Evolutionary conservation across 2,797 vertebrate genomes (phyloP).

Genomic region (Yasuhikotakia modesta): DNA sequence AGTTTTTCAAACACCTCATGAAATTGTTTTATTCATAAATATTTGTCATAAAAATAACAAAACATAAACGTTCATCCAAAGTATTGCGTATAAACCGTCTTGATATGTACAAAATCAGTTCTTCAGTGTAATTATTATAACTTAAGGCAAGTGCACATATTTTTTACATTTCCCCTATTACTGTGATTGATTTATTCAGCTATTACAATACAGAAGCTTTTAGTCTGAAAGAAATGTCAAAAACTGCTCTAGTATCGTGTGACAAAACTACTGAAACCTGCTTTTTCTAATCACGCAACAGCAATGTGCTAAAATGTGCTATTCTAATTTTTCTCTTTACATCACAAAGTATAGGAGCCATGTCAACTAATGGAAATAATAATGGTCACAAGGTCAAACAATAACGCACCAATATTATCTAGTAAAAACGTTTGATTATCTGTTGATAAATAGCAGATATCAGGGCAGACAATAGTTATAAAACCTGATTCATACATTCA

Average conservation of each 20-base stretch:
- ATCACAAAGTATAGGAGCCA: constrained; percentile 73
- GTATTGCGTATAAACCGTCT: constrained; percentile 80
- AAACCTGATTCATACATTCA: constrained; percentile 37
- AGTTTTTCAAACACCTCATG: constrained; percentile 66
- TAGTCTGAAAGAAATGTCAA: constrained; percentile 46
- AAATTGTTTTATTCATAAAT: constrained; percentile 86
- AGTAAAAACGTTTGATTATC: constrained; percentile 13
- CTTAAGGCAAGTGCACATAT: constrained; percentile 81
- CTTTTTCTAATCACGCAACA: constrained; percentile 82
- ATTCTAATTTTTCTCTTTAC: constrained; percentile 68
- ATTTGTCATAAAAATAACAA: constrained; percentile 87
- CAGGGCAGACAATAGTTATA: constrained; percentile 30
- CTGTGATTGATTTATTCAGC: constrained; percentile 69
- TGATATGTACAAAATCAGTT: constrained; percentile 79
- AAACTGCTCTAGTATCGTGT: constrained; percentile 63
- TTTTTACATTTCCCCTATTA: constrained; percentile 70
- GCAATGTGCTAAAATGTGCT: constrained; percentile 75
- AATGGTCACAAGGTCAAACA: constrained; percentile 39
- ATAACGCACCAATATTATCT: constrained; percentile 33
- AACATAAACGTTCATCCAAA: constrained; percentile 83
- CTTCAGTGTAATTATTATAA: constrained; percentile 82
- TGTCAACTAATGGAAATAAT: constrained; percentile 58
- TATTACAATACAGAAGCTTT: constrained; percentile 56
- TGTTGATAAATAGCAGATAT: constrained; percentile 28
- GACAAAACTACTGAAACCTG: constrained; percentile 74